phyloP scores from a whole-genome alignment of 2,888 invertebrate genomes.

The Tromatobia lineatoria region DNA sequence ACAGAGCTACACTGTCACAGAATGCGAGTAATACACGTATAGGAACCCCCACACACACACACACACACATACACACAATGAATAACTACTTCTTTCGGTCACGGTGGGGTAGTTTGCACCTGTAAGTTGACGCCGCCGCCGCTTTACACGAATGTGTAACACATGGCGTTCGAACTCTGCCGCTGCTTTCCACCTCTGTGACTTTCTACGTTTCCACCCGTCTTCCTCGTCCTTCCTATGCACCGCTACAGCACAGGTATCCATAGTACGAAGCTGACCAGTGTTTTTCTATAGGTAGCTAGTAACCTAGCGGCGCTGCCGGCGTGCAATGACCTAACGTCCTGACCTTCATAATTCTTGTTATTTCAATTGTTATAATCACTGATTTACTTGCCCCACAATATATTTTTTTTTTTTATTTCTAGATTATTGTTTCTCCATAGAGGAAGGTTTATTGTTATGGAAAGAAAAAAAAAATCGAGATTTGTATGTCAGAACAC shows the following conservation, averaged over 20 bases:
- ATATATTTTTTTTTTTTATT: too few species aligned
- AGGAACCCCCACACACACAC: conserved; percentile 24
- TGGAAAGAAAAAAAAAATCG: too few species aligned
- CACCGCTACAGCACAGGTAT: conserved; percentile 43
- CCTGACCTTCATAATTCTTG: not conserved
- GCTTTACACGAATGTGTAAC: conserved; percentile 70
- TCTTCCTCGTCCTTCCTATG: conserved; percentile 58
- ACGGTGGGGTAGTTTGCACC: conserved; percentile 84
- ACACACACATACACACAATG: conserved; percentile 29
- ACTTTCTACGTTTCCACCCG: conserved; percentile 62
- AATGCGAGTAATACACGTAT: conserved; percentile 21
- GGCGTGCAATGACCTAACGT: conserved; percentile 36
- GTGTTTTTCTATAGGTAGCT: conserved; percentile 35
- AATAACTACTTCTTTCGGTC: conserved; percentile 74
- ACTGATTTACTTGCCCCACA: not conserved
- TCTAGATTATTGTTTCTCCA: too few species aligned
- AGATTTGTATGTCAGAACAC: too few species aligned
- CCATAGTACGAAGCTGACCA: not conserved
- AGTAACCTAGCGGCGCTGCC: conserved; percentile 16
- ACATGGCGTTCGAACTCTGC: conserved; percentile 69
- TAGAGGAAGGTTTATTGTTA: too few species aligned
- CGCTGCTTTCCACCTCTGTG: conserved; percentile 65
- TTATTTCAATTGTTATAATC: not conserved
- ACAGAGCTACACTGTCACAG: conserved; percentile 2
- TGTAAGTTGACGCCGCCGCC: conserved; percentile 72